phyloP scores from a whole-genome alignment of 2,113 vertebrate species.

The Callorhinus ursinus region DNA sequence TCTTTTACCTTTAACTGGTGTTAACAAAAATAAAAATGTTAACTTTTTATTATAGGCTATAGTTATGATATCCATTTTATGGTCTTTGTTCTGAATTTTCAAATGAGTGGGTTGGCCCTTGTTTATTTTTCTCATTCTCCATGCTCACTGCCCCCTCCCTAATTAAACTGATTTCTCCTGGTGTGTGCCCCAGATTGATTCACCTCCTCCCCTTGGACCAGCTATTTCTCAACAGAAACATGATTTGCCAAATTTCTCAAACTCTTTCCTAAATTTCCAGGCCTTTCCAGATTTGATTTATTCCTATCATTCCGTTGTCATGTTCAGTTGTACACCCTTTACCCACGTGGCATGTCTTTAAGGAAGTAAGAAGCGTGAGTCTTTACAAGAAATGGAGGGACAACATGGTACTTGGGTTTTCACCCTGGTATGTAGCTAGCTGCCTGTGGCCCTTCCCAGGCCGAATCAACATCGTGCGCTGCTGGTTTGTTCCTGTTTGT shows the following conservation, averaged over 20 bases:
- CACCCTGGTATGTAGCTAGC: background rate
- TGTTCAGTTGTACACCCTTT: background rate
- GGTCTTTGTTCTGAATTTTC: background rate
- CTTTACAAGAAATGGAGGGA: background rate
- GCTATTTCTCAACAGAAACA: slow-evolving; percentile 50
- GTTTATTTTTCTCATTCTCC: background rate
- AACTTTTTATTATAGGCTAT: background rate
- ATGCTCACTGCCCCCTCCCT: background rate
- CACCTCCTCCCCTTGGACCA: background rate
- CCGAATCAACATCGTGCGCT: background rate
- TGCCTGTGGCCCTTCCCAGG: background rate
- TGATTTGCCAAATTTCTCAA: background rate
- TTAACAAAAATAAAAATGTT: background rate
- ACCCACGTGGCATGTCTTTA: background rate
- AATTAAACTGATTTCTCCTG: slow-evolving; percentile 34
- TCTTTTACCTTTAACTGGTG: background rate
- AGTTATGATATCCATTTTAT: background rate
- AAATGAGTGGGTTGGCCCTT: background rate
- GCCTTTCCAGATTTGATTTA: background rate
- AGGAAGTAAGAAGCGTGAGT: background rate
- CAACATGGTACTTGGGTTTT: background rate
- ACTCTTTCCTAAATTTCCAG: background rate
- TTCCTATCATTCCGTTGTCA: background rate
- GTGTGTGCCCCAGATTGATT: background rate
- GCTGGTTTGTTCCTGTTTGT: background rate